Percentiles rank a stretch among this genome's conserved stretches.
Evolutionary conservation across 92 coral and sea anemone species (phyloP).

Genomic region (Zoanthus sociatus): DNA sequence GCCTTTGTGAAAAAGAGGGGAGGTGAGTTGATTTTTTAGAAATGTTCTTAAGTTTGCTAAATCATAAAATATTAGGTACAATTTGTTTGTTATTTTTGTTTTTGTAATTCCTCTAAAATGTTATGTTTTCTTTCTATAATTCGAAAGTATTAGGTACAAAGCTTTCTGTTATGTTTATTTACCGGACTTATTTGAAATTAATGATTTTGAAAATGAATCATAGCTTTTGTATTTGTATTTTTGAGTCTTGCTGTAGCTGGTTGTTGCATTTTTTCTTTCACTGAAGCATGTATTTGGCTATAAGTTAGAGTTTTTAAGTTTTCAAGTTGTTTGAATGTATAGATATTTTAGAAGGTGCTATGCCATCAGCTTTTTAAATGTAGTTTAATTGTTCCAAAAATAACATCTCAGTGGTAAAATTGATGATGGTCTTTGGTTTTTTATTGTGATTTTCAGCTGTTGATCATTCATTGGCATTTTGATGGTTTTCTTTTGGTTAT

Average conservation of each 20-base stretch:
- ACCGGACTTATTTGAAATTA: too few species aligned
- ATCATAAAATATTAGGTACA: background rate
- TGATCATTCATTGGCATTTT: background rate
- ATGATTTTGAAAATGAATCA: too few species aligned
- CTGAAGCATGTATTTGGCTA: background rate
- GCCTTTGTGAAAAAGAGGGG: constrained; percentile 63
- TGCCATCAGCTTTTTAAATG: background rate
- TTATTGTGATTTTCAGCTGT: background rate
- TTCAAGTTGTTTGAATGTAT: background rate
- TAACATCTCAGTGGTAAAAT: background rate
- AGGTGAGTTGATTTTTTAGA: constrained; percentile 34
- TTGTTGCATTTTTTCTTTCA: background rate
- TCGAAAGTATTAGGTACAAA: background rate
- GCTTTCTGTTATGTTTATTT: background rate
- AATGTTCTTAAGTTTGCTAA: background rate
- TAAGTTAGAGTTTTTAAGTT: background rate
- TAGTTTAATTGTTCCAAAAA: background rate
- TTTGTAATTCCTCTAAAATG: background rate
- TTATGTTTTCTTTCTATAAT: too few species aligned
- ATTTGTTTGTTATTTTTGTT: background rate
- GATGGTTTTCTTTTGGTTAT: background rate
- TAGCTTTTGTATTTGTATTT: too few species aligned
- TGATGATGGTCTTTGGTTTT: background rate
- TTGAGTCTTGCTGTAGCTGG: background rate
- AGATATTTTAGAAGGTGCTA: background rate